Percentiles rank a stretch among this genome's conserved stretches.
phyloP scores from a whole-genome alignment of 2,888 invertebrate genomes.

The Protonemura montana region DNA sequence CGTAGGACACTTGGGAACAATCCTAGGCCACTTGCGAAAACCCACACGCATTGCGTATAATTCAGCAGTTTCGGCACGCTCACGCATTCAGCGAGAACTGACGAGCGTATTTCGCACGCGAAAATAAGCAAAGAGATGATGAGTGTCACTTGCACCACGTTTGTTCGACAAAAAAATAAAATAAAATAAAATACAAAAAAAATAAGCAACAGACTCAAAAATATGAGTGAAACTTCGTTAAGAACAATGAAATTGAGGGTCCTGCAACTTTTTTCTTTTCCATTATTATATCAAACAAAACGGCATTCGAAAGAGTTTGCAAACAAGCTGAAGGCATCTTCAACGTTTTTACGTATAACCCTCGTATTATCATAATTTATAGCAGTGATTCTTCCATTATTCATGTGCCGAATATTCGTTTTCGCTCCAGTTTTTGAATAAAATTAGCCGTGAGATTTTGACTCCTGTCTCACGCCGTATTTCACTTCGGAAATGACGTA shows the following conservation, averaged over 20 bases:
- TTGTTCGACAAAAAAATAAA: neutral
- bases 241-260: neutral
- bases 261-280: neutral
- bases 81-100: neutral
- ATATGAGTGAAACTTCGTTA: neutral
- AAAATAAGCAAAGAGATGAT: neutral
- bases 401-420: neutral
- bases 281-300: neutral
- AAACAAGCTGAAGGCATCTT: neutral
- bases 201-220: neutral
- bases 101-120: constrained; percentile 7
- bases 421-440: neutral
- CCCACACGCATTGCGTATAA: neutral
- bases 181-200: too few relatives aligned
- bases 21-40: neutral
- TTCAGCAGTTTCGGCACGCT: neutral
- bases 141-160: neutral
- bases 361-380: neutral
- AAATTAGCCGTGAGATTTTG: neutral
- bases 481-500: neutral
- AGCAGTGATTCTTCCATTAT: neutral
- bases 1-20: neutral
- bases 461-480: neutral
- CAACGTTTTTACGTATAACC: neutral
- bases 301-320: neutral